Percentiles rank a stretch among this genome's conserved stretches.
phyloP scores from a whole-genome alignment of 2,888 invertebrate species.

The Parnassius smintheus region DNA sequence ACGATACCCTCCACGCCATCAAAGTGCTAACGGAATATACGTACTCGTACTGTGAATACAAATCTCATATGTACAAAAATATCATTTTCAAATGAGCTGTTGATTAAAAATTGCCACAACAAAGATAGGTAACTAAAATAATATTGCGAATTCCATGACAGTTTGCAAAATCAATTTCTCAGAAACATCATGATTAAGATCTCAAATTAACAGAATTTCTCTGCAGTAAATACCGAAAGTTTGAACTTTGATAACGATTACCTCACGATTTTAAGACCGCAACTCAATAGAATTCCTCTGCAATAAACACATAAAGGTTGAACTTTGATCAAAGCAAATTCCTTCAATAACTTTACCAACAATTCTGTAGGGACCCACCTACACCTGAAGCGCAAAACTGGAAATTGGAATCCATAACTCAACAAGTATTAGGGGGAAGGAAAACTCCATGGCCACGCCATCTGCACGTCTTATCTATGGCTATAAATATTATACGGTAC shows the following conservation, averaged over 20 bases:
- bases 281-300: not conserved
- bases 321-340: constrained; percentile 34
- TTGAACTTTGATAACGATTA: constrained; percentile 26
- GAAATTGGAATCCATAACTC: constrained; percentile 79
- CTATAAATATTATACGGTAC: constrained; percentile 72
- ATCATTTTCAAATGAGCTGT: too few species aligned
- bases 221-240: constrained; percentile 22
- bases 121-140: too few species aligned
- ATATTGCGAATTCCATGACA: too few species aligned
- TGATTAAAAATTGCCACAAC: too few species aligned
- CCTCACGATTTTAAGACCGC: too few species aligned
- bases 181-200: too few species aligned
- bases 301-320: constrained; percentile 25
- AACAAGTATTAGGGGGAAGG: constrained; percentile 78
- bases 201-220: not conserved
- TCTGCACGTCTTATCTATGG: constrained; percentile 77
- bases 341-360: constrained; percentile 40
- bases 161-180: too few species aligned
- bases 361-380: constrained; percentile 43
- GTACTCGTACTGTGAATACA: too few species aligned
- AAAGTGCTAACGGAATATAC: too few species aligned
- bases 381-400: constrained; percentile 73
- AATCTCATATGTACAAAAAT: too few species aligned
- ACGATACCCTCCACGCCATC: too few species aligned
- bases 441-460: constrained; percentile 71